Evolutionary conservation across 1,140 invertebrate species (phyloP).

Genomic region (Vollenhovia emeryi): DNA sequence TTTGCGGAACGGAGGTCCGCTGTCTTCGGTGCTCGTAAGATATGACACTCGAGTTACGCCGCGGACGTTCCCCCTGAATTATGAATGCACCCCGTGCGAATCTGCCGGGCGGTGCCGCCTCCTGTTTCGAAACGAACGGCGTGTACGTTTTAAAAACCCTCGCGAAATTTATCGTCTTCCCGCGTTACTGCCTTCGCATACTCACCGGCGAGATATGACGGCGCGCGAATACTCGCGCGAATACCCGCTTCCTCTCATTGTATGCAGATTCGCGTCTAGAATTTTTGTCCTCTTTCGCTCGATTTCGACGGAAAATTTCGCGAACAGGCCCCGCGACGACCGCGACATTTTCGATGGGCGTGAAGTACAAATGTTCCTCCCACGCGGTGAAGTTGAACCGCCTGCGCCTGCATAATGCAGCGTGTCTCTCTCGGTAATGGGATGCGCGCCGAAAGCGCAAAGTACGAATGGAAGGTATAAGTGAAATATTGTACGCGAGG

Average conservation of each 20-base stretch:
- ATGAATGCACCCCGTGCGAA: constrained; percentile 54
- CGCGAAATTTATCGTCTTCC: constrained; percentile 66
- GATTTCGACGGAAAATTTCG: constrained; percentile 28
- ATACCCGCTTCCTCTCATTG: constrained; percentile 58
- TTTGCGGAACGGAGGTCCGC: constrained; percentile 17
- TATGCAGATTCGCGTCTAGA: too few relatives aligned
- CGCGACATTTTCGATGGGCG: neutral
- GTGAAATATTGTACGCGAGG: neutral
- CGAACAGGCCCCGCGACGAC: neutral
- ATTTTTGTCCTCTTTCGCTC: too few relatives aligned
- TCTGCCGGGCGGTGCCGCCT: constrained; percentile 40
- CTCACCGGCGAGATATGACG: constrained; percentile 21
- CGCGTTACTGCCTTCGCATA: constrained; percentile 53
- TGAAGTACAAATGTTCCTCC: constrained; percentile 25
- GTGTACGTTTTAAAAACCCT: constrained; percentile 49
- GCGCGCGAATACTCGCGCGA: constrained; percentile 14
- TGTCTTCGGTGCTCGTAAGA: constrained; percentile 1
- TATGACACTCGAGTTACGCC: constrained; percentile 41
- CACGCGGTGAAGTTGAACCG: neutral
- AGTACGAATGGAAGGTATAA: neutral
- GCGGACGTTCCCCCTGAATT: constrained; percentile 48
- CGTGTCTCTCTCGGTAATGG: neutral
- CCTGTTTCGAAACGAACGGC: constrained; percentile 48
- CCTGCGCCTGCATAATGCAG: neutral
- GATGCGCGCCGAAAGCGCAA: neutral